These are phyloP conservation scores for Gambusia holbrooki DNA, from an alignment of 2,113 vertebrate genomes.

Conservation along the genomic window DNA sequence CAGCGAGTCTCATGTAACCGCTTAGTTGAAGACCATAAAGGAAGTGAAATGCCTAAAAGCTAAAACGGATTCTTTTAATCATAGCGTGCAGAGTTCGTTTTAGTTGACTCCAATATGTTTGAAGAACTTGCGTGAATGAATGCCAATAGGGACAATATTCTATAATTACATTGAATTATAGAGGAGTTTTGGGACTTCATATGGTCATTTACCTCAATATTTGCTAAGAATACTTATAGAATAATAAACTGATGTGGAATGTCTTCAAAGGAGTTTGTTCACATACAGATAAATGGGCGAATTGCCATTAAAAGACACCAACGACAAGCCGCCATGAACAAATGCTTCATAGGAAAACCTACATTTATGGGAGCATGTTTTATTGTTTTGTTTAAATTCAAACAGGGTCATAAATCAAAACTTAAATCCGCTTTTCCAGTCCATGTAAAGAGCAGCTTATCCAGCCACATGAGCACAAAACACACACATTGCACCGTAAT, in stretches of 20 bases:
- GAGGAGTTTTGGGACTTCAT: not conserved
- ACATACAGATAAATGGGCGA: not conserved
- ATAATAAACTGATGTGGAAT: not conserved
- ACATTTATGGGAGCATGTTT: not conserved
- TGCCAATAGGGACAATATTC: not conserved
- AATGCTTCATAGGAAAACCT: not conserved
- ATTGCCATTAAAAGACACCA: not conserved
- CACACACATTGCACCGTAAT: not conserved
- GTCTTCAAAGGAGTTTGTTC: not conserved
- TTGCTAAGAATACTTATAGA: not conserved
- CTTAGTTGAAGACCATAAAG: not conserved
- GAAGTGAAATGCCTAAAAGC: not conserved
- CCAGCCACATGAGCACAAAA: not conserved
- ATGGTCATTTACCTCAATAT: not conserved
- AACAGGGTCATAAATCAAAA: not conserved
- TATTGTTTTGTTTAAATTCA: not conserved
- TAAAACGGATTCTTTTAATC: not conserved
- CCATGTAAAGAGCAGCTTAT: constrained; percentile 34
- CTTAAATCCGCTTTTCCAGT: constrained; percentile 10
- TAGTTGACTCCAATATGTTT: too few relatives aligned
- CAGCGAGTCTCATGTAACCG: not conserved
- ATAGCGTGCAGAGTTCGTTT: too few relatives aligned
- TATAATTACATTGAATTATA: not conserved
- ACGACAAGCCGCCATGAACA: not conserved
- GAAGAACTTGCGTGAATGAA: not conserved